Base-by-base conservation (phyloP, 2,888 invertebrate species). In the Fragum whitleyi region DNA sequence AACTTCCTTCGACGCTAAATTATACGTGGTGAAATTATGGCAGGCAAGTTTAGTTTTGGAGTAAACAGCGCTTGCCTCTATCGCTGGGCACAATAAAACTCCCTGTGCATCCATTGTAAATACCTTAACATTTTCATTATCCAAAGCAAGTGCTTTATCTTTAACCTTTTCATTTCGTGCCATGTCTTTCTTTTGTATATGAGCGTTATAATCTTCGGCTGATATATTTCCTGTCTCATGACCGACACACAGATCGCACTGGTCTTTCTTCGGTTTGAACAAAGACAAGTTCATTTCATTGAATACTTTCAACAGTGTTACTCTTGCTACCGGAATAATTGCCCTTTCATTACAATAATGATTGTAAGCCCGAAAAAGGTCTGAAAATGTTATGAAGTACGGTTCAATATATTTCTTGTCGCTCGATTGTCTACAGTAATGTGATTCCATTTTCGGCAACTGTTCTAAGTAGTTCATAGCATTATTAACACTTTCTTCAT, bases 21-120 rank as follows among this genome's bases (percentile, higher is more conserved):
- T 67, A 71, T 68, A 75, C 9, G 71, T 68, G 6, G 81, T 81
- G 47, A 74, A 81, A 42, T 81, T 81, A 62, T 81, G 81, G 32
- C 78, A 81, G 28, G 75, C 39, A 7, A 79, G 65, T 42, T 82
- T 82, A 3, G 61, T 79, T 55, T 79, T 82, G 42, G 73, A 82
- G 39, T 83, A 83, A 26, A 79, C 5, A 0, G 76, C 72, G 74
- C 76, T 79, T 9, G 82, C 75, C 19, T 79, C 19, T 42, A 83
- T 19, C 59, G 55, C 51, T 14, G 83, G 79, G 39, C 36, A 77
- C 1, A 83, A 28, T 23, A 83, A 42, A 0, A 74, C 77, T 36
- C 79, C 67, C 62, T 83, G 73, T 1, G 76, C 29, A 42, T 83
- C 83, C 65, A 79, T 69, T 16, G 83, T 77, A 14, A 79, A 26